Conservation (phyloP, 2,888 invertebrate genomes). For the Gasteruption jaculator region DNA sequence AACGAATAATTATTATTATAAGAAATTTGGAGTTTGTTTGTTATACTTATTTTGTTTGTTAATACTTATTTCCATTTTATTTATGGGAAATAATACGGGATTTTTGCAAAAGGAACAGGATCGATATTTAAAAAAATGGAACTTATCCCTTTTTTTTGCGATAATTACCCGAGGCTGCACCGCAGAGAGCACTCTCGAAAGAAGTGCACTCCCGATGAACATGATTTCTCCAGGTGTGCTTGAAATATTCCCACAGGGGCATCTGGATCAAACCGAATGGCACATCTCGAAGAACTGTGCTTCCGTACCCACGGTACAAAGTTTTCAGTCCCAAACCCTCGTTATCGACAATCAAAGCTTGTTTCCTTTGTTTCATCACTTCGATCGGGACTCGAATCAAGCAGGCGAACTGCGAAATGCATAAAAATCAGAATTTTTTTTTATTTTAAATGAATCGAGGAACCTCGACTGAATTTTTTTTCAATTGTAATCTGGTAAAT, state of each 20-base stretch:
- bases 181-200: slow-evolving; percentile 78
- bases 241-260: slow-evolving; percentile 92
- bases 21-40: too few relatives aligned
- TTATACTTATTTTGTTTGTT: too few relatives aligned
- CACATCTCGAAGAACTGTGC: slow-evolving; percentile 76
- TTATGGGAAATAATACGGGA: neutral
- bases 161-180: slow-evolving; percentile 74
- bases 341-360: slow-evolving; percentile 58
- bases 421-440: slow-evolving; percentile 9
- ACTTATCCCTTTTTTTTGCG: too few relatives aligned
- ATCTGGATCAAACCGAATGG: slow-evolving; percentile 96
- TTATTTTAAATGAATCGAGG: too few relatives aligned
- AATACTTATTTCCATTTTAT: neutral
- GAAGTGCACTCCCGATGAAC: slow-evolving; percentile 53
- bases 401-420: slow-evolving; percentile 80
- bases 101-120: slow-evolving; percentile 10
- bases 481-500: neutral
- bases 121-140: neutral
- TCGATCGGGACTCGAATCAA: slow-evolving; percentile 92
- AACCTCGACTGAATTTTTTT: too few relatives aligned
- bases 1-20: too few relatives aligned
- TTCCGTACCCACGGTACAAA: slow-evolving; percentile 73
- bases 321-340: slow-evolving; percentile 44
- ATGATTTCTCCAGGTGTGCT: slow-evolving; percentile 55
- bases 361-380: slow-evolving; percentile 91